Percentiles rank a stretch among this genome's conserved stretches.
Evolutionary conservation across 2,797 vertebrate genomes (phyloP).

Genomic region (Hirundo rustica): DNA sequence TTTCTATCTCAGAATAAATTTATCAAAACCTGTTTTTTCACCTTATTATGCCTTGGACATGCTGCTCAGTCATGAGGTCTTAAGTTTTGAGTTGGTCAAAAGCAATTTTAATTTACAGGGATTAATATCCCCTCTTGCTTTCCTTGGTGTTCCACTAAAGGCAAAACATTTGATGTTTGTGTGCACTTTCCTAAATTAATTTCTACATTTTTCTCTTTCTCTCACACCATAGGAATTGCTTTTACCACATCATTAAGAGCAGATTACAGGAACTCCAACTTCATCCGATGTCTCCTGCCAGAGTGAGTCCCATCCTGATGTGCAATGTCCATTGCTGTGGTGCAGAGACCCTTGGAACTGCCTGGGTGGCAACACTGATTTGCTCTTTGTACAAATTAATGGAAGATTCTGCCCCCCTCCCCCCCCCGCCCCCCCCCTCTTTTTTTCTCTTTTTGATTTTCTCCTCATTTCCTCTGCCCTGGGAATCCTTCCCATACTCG

Average conservation of each 20-base stretch:
- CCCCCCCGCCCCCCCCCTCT: too few species aligned
- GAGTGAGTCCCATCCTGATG: not conserved
- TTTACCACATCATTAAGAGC: not conserved
- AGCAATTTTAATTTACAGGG: not conserved
- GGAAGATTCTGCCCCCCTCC: not conserved
- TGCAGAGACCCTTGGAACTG: not conserved
- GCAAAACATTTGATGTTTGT: not conserved
- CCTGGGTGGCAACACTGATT: not conserved
- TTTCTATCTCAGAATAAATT: not conserved
- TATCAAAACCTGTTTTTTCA: not conserved
- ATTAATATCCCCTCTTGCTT: not conserved
- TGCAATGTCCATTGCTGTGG: rapidly evolving
- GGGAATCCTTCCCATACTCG: not conserved
- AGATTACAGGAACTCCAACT: not conserved
- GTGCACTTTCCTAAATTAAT: not conserved
- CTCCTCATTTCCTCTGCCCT: not conserved
- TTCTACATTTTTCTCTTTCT: not conserved
- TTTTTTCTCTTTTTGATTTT: not conserved
- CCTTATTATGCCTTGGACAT: not conserved
- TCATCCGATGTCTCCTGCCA: not conserved
- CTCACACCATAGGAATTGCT: not conserved
- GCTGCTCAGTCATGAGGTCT: rapidly evolving
- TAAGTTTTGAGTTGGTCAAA: not conserved
- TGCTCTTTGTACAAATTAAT: not conserved
- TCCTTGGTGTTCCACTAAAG: not conserved